A percentile compares a stretch with the other conserved stretches of the same genome.
Conservation (phyloP, 2,797 vertebrate species). For the Vultur gryphus region DNA sequence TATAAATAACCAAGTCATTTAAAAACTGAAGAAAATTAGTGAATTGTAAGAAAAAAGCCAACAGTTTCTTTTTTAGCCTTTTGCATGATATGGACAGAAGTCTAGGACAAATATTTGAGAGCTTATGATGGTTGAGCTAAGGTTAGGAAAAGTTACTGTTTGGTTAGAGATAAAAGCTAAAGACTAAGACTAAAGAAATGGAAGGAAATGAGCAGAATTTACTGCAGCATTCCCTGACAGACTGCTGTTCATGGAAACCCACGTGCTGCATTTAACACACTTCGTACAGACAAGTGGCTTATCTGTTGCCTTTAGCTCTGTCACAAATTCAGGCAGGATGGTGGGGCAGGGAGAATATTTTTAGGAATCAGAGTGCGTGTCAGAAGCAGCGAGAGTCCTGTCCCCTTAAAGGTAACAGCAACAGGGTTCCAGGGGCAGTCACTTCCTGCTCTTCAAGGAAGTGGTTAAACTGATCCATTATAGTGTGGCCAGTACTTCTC, state of each 20-base stretch:
- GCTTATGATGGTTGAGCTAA: background rate
- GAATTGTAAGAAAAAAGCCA: slow-evolving; percentile 10
- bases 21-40: slow-evolving; percentile 22
- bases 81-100: background rate
- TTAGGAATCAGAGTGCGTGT: background rate
- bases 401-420: background rate
- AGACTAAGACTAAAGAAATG: background rate
- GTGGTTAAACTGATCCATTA: background rate
- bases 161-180: background rate
- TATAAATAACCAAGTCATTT: slow-evolving; percentile 17
- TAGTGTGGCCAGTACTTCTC: background rate
- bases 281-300: background rate
- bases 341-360: background rate
- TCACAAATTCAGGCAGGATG: background rate
- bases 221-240: background rate
- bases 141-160: background rate
- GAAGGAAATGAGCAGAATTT: background rate
- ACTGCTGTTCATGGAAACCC: background rate
- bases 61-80: background rate
- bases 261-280: fast-evolving
- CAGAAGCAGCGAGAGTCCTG: background rate
- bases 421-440: background rate
- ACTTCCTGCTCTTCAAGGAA: background rate
- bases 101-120: slow-evolving; percentile 20
- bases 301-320: background rate